Evolutionary conservation across 2,797 vertebrate species (phyloP).

Genomic region (Carapus acus): DNA sequence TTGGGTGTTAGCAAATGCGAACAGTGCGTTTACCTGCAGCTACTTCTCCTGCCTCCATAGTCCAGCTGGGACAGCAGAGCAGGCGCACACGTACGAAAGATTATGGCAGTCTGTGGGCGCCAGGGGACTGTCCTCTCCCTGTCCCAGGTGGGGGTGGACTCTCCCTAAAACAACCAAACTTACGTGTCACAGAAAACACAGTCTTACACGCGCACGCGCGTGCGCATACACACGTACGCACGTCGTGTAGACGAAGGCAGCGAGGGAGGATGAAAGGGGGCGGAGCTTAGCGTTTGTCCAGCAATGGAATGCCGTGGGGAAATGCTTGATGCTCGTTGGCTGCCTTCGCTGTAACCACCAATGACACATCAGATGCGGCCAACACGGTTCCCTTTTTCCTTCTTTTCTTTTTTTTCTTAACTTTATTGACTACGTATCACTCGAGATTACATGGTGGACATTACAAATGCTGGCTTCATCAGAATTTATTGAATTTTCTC

Average conservation of each 20-base stretch:
- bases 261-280: conserved; percentile 14
- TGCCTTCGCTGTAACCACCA: conserved; percentile 6
- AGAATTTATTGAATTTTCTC: no score
- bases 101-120: no score
- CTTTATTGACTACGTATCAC: not conserved
- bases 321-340: conserved; percentile 54
- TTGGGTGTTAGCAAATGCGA: no score
- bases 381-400: conserved; percentile 21
- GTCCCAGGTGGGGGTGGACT: conserved; percentile 34
- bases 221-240: not conserved
- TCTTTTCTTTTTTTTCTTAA: conserved; percentile 16
- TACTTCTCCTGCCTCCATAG: conserved; percentile 65
- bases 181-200: conserved; percentile 66
- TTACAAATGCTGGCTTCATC: no score
- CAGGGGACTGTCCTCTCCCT: conserved; percentile 28
- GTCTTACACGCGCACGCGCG: no score
- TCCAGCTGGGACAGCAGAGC: conserved; percentile 12
- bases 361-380: no score
- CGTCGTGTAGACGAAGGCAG: not conserved
- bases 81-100: no score
- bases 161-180: conserved; percentile 22
- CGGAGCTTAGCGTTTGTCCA: conserved; percentile 1
- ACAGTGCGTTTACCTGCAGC: conserved; percentile 60
- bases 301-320: conserved; percentile 53
- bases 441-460: no score